Evolutionary conservation across 2,797 vertebrate genomes (phyloP).

Genomic region (Melanotaenia trifasciata): DNA sequence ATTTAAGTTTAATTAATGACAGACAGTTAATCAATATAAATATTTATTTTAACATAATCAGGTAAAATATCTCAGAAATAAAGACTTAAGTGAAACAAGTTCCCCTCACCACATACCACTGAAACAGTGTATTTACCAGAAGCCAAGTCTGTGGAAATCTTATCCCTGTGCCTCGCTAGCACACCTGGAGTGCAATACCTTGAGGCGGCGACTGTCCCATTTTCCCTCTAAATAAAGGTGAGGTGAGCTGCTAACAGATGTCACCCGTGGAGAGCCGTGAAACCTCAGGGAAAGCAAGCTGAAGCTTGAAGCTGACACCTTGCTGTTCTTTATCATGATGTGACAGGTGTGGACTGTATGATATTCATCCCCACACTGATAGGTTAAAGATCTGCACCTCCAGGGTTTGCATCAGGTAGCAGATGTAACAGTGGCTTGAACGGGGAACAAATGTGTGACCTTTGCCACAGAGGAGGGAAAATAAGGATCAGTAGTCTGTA

Average conservation of each 20-base stretch:
- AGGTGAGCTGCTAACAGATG: constrained; percentile 51
- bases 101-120: constrained; percentile 6
- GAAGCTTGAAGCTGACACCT: constrained; percentile 37
- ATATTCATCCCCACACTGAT: constrained; percentile 11
- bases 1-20: constrained; percentile 9
- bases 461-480: constrained; percentile 12
- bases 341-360: constrained; percentile 20
- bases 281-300: constrained; percentile 49
- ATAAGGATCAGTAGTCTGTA: constrained; percentile 8
- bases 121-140: constrained; percentile 7
- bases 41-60: neutral
- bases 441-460: constrained; percentile 8
- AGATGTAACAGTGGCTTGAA: constrained; percentile 12
- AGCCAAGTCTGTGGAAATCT: constrained; percentile 23
- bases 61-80: neutral
- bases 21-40: neutral
- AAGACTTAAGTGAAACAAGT: constrained; percentile 3
- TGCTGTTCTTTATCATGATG: constrained; percentile 22
- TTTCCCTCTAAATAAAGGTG: constrained; percentile 21
- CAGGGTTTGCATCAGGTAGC: constrained; percentile 10
- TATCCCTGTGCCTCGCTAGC: neutral
- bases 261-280: constrained; percentile 21
- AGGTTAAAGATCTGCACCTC: constrained; percentile 9
- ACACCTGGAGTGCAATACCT: constrained; percentile 58
- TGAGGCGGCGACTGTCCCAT: constrained; percentile 26